These are phyloP conservation scores for Agelastica alni DNA, from an alignment of 2,888 invertebrate genomes.

Conservation along the genomic window DNA sequence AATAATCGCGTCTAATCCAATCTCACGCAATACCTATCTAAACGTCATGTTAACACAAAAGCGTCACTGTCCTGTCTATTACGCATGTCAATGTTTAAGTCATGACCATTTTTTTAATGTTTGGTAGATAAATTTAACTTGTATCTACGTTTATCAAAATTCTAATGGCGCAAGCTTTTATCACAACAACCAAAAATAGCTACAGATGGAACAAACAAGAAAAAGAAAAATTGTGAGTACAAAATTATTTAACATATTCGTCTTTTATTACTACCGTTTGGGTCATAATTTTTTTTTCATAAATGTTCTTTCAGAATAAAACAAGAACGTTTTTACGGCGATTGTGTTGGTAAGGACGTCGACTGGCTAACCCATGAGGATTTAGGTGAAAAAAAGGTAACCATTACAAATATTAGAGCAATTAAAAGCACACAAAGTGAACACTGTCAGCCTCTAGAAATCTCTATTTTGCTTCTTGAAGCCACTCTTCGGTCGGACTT, in stretches of 20 bases:
- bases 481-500: no score
- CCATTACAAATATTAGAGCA: not conserved
- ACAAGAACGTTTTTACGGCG: not conserved
- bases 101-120: no score
- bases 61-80: no score
- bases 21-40: no score
- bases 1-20: no score
- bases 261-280: no score
- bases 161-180: not conserved
- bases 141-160: no score
- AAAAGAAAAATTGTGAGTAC: conserved; percentile 1
- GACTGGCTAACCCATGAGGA: conserved; percentile 5
- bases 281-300: no score
- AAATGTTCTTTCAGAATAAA: conserved; percentile 5
- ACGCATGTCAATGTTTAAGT: no score
- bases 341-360: conserved; percentile 7
- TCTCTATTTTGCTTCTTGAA: no score
- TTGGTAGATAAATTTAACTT: no score
- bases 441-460: not conserved
- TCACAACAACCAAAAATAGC: not conserved
- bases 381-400: not conserved
- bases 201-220: not conserved
- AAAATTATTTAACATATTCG: not conserved
- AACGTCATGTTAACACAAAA: no score
- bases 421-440: not conserved